Conservation (phyloP, 1,140 invertebrate species). For the Drusus annulatus region DNA sequence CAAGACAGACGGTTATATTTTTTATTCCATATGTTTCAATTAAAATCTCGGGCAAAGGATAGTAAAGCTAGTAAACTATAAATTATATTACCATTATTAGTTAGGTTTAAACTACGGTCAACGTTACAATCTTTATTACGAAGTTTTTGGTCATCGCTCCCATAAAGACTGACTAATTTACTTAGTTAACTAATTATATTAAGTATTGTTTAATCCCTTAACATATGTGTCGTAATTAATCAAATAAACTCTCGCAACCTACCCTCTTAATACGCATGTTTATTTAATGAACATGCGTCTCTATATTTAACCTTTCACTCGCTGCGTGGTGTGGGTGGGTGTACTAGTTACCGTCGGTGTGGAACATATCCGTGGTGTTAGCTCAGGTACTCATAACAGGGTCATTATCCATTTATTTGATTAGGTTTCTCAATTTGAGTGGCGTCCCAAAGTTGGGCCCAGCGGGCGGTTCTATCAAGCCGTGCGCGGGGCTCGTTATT, state of each 20-base stretch:
- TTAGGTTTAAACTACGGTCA: too few relatives aligned
- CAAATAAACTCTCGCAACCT: constrained; percentile 6
- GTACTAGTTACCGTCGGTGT: too few relatives aligned
- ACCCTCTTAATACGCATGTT: constrained; percentile 19
- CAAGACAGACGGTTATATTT: too few relatives aligned
- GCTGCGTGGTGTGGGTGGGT: neutral
- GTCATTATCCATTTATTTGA: constrained; percentile 60
- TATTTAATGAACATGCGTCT: constrained; percentile 17
- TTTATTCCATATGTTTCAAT: too few relatives aligned
- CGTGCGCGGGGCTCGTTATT: neutral
- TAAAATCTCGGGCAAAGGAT: too few relatives aligned
- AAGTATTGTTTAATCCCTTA: constrained; percentile 18
- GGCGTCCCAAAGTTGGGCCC: constrained; percentile 49
- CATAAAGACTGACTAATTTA: neutral
- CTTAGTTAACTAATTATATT: neutral
- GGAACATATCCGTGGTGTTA: constrained; percentile 3
- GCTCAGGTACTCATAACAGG: constrained; percentile 44
- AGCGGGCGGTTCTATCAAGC: constrained; percentile 25
- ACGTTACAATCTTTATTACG: neutral
- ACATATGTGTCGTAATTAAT: constrained; percentile 10
- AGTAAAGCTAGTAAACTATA: too few relatives aligned
- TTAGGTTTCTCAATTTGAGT: constrained; percentile 57
- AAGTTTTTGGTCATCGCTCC: constrained; percentile 1
- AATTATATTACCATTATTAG: too few relatives aligned
- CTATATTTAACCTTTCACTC: constrained; percentile 31